A percentile compares a stretch with the other conserved stretches of the same genome.
phyloP scores from a whole-genome alignment of 2,113 vertebrate genomes.

The Crotalus helleri region DNA sequence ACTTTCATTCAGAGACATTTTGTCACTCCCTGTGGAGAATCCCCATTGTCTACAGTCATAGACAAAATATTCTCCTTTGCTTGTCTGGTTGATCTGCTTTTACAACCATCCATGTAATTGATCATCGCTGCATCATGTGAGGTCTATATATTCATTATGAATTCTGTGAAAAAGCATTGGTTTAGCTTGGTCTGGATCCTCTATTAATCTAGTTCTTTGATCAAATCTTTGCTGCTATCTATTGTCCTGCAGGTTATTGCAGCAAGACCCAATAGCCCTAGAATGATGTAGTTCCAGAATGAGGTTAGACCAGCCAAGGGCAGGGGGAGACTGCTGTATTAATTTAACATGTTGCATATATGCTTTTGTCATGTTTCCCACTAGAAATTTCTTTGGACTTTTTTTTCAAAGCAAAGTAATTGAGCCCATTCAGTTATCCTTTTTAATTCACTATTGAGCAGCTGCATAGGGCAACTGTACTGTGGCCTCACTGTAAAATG shows the following conservation, averaged over 20 bases:
- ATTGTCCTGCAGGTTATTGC: too few relatives aligned
- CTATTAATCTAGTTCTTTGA: not conserved
- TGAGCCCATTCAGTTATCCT: not conserved
- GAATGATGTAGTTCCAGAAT: not conserved
- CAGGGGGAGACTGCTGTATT: not conserved
- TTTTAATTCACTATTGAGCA: not conserved
- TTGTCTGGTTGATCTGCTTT: not conserved
- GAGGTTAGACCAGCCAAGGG: not conserved
- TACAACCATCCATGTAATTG: not conserved
- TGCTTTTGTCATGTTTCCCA: not conserved
- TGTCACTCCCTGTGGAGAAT: not conserved
- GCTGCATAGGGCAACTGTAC: not conserved
- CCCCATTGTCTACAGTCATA: not conserved
- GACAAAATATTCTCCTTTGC: not conserved
- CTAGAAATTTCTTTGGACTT: not conserved
- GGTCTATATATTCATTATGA: not conserved
- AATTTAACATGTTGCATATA: not conserved
- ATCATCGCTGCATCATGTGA: too few relatives aligned
- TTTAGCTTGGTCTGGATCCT: not conserved
- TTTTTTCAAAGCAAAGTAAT: not conserved
- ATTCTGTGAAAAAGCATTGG: not conserved
- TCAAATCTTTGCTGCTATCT: too few relatives aligned
- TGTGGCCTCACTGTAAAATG: not conserved
- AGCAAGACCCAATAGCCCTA: too few relatives aligned
- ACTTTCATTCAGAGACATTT: not conserved